phyloP scores from a whole-genome alignment of 2,797 vertebrate genomes.

The Alfaro cultratus region DNA sequence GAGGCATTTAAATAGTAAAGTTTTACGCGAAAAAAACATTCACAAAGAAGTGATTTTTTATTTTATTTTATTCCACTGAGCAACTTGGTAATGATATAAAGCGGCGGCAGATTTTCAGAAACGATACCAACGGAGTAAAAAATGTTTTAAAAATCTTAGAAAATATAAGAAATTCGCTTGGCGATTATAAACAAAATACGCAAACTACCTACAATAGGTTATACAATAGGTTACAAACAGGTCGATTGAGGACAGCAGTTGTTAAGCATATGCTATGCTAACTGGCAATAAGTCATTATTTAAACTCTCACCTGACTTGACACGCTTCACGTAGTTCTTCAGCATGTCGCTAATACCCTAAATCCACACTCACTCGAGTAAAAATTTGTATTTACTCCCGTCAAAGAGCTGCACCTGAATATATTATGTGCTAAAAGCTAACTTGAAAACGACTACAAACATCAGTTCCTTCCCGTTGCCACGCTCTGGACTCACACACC shows the following conservation, averaged over 20 bases:
- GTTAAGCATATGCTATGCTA: neutral
- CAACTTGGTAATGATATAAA: neutral
- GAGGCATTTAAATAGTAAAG: neutral
- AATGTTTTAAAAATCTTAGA: neutral
- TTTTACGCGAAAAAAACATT: neutral
- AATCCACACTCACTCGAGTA: neutral
- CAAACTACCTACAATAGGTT: neutral
- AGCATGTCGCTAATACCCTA: slow-evolving; percentile 47
- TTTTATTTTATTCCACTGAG: neutral
- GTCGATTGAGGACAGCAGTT: neutral
- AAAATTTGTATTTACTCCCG: neutral
- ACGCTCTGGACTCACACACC: neutral
- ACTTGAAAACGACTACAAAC: no score
- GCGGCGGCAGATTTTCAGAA: neutral
- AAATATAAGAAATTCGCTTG: neutral
- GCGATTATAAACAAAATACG: neutral
- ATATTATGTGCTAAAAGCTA: no score
- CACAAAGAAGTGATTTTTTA: neutral
- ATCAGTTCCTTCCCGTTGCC: neutral
- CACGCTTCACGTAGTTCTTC: slow-evolving; percentile 60
- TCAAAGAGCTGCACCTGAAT: neutral
- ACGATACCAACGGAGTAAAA: neutral
- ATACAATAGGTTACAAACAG: neutral
- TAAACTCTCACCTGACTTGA: slow-evolving; percentile 58
- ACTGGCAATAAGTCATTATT: neutral